Conservation (phyloP, 2,113 vertebrate genomes). For the Chrysemys picta region DNA sequence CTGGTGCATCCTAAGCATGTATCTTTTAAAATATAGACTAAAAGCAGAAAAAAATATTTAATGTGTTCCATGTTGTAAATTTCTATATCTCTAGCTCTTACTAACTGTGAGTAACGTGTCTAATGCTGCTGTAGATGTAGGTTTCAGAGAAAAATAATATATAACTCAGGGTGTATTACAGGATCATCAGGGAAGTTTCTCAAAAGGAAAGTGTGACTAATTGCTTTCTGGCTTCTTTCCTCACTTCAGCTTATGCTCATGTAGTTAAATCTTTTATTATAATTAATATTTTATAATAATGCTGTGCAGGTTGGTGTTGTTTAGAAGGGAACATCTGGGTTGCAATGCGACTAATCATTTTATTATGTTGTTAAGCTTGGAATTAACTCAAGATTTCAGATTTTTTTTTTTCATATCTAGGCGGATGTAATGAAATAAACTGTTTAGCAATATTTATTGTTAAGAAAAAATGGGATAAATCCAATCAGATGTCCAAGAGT, state of each 20-base stretch:
- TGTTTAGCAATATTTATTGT: not conserved
- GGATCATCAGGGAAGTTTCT: not conserved
- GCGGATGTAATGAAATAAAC: not conserved
- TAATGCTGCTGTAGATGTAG: not conserved
- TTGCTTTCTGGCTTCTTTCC: not conserved
- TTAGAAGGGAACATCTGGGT: not conserved
- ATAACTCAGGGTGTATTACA: not conserved
- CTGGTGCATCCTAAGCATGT: not conserved
- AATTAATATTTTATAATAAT: conserved; percentile 4
- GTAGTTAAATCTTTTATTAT: not conserved
- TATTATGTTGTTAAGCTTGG: not conserved
- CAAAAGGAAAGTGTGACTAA: not conserved
- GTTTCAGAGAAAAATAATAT: not conserved
- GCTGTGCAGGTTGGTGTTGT: not conserved
- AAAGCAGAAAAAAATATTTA: not conserved
- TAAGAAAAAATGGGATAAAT: not conserved
- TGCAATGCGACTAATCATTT: not conserved
- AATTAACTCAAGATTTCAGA: not conserved
- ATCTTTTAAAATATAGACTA: not conserved
- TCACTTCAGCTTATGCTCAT: not conserved
- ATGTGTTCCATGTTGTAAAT: not conserved
- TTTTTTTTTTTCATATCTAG: not conserved
- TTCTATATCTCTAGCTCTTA: not conserved
- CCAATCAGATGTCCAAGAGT: not conserved
- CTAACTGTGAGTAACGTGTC: not conserved